Base-by-base conservation (phyloP, 2,797 vertebrate genomes). In the Cephalopachus bancanus region DNA sequence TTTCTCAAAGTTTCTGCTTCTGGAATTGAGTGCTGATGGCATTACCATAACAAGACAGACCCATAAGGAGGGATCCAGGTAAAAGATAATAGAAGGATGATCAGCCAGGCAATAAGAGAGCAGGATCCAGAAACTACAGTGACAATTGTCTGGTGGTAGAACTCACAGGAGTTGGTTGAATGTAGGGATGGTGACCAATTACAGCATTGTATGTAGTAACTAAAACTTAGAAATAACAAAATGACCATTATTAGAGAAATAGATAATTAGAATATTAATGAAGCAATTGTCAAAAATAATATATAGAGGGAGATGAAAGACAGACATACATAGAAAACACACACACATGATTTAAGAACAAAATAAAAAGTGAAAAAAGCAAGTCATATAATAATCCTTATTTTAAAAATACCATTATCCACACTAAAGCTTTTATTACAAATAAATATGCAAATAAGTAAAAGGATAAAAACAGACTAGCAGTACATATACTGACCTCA, bases 161-260 rank as follows among this genome's bases (percentile, higher is more conserved):
- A 85, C 62, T 59, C 16, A 51, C 5, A 89, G 24, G 37, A 91
- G 64, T 65, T 86, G 67, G 55, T 57, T 94, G 33, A 79, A 84
- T 16, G 57, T 17, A 53, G 26, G 17, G 71, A 89, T 5, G 24
- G 5, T 49, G 33, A 57, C 94, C 55, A 88, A 17, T 85, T 16
- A 79, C 2, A 88, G 10, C 7, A 49, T 3, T 83, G 30, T 90
- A 64, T 72, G 8, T 74, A 49, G 33, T 76, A 44, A 62, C 17
- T 20, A n/a, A 60, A 85, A 75, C 14, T 87, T 84, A 57, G 33
- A 80, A 95, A 89, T 65, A 93, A 80, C 3, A 62, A 92, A 83
- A 53, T 71, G 19, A 0, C 17, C 3, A 80, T 62, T 59, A 33
- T 64, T 84, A 83, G 19, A 98, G 49, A 24, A 85, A 65, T 11